Base-by-base conservation (phyloP, 2,113 vertebrate species). In the Trichomycterus rosablanca region DNA sequence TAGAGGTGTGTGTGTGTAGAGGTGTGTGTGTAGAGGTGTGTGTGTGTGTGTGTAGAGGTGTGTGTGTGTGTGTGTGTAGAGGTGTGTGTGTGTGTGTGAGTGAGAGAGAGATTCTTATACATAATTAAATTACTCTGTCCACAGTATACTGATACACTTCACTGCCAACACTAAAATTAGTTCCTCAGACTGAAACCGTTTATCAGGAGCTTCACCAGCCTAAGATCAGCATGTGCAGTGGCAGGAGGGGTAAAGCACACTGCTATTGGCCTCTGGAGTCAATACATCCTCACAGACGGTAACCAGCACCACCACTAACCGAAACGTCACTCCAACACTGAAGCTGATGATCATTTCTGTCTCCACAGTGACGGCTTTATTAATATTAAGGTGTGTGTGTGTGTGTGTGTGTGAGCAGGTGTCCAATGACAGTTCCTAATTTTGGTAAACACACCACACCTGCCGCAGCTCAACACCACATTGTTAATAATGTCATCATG, bases 311-410 rank as follows among this genome's bases (percentile, higher is more conserved):
- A n/a, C n/a, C n/a, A n/a, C n/a, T n/a, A n/a, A n/a, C n/a, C n/a
- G n/a, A n/a, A n/a, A n/a, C n/a, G n/a, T n/a, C n/a, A n/a, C n/a
- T n/a, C n/a, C n/a, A n/a, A n/a, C n/a, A n/a, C n/a, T n/a, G n/a
- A n/a, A n/a, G n/a, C n/a, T n/a, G 26, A 30, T 30, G 26, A 30
- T 30, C 7, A 30, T 45, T 45, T 45, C n/a, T 30, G 48, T 50
- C n/a, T 50, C n/a, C 24, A 30, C 26, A n/a, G 15, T 28, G 23
- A 50, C 26, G 23, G 46, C 6, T 49, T 15, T 49, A 49, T 49
- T 24, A 23, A 14, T 48, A 20, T 30, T 30, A 30, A 4, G 3
- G 32, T 20, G 18, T 23, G 32, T 54, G 28, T 19, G n/a, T 52
- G 11, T 20, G 51, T 54, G 51, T n/a, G 19, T 15, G 34, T n/a